Conservation (phyloP, 2,797 vertebrate species). For the Tokudaia tokunoshimensis region DNA sequence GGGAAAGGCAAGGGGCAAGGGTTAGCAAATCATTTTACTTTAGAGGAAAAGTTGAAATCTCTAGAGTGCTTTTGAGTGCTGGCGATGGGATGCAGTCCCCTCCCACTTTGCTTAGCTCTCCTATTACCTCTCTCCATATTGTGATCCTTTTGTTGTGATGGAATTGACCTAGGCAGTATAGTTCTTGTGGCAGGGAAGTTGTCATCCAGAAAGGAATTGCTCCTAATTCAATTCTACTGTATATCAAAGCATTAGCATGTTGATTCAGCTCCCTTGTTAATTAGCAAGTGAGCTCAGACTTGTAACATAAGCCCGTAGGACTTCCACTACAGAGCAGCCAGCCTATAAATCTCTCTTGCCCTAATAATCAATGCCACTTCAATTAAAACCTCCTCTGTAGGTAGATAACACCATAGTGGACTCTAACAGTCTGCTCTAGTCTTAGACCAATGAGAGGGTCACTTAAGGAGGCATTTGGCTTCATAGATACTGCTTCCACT, state of each 20-base stretch:
- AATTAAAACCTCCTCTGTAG: slow-evolving; percentile 10
- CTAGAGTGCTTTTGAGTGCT: not conserved
- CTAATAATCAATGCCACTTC: not conserved
- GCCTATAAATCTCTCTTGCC: not conserved
- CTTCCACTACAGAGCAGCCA: not conserved
- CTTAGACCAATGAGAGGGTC: not conserved
- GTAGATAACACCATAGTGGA: not conserved
- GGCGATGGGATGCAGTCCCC: not conserved
- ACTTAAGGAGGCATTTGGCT: not conserved
- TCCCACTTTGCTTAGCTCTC: not conserved
- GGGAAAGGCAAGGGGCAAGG: not conserved
- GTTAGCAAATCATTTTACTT: not conserved
- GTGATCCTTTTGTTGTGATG: not conserved
- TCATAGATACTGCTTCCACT: not conserved
- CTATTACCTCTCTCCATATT: not conserved
- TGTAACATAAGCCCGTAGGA: not conserved
- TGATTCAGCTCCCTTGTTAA: slow-evolving; percentile 5
- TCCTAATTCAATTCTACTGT: slow-evolving; percentile 32
- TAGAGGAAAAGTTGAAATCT: not conserved
- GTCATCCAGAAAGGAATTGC: not conserved
- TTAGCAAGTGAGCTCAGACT: slow-evolving; percentile 40
- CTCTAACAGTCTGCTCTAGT: not conserved
- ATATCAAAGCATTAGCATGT: not conserved
- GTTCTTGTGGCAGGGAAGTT: not conserved
- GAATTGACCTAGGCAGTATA: not conserved